Evolutionary conservation across 2,797 vertebrate genomes (phyloP).

Genomic region (Limosa lapponica): DNA sequence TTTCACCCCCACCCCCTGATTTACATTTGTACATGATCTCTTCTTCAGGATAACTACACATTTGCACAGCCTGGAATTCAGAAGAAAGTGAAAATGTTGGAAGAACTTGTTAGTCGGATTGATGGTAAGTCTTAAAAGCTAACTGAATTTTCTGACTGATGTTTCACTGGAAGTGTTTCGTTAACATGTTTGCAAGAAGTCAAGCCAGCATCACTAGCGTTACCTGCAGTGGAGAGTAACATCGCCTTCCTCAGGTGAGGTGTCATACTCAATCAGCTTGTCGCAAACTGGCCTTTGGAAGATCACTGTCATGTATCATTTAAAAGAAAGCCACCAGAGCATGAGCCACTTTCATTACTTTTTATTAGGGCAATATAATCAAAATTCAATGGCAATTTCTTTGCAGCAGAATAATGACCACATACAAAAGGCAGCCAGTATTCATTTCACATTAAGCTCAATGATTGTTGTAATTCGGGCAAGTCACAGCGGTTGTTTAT

Average conservation of each 20-base stretch:
- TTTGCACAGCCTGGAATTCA: constrained; percentile 98
- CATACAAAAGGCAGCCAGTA: constrained; percentile 57
- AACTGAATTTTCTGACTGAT: not conserved
- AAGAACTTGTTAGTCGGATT: constrained; percentile 94
- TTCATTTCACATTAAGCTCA: constrained; percentile 67
- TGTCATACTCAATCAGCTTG: constrained; percentile 45
- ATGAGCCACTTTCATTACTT: constrained; percentile 72
- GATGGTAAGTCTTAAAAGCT: constrained; percentile 86
- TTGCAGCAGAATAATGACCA: constrained; percentile 55
- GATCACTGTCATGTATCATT: constrained; percentile 48
- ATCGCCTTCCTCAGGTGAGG: not conserved
- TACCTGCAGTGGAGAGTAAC: not conserved
- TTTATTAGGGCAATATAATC: constrained; percentile 76
- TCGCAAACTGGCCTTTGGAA: constrained; percentile 45
- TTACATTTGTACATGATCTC: not conserved
- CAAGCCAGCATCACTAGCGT: not conserved
- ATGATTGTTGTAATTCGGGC: constrained; percentile 53
- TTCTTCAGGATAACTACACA: constrained; percentile 90
- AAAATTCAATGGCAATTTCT: constrained; percentile 74
- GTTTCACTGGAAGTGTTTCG: not conserved
- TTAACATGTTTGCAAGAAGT: not conserved
- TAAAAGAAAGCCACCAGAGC: constrained; percentile 65
- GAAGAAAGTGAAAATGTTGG: constrained; percentile 92
- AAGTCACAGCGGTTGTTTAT: constrained; percentile 51
- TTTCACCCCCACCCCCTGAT: not conserved